A percentile compares a stretch with the other conserved stretches of the same genome.
These are phyloP conservation scores for Sminthopsis crassicaudata DNA, from an alignment of 2,113 vertebrate species.

Conservation along the genomic window DNA sequence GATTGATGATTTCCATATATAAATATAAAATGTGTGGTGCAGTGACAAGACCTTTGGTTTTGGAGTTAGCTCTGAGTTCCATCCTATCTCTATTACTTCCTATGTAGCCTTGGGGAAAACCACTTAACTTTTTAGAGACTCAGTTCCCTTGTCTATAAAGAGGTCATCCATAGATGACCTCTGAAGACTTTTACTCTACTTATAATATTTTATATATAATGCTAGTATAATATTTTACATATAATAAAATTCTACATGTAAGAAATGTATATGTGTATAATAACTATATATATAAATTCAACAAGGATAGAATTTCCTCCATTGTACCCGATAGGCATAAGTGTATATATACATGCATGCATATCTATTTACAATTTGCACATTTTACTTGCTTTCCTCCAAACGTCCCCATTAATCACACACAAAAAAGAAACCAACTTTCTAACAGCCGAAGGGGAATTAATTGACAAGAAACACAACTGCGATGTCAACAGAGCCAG, in stretches of 20 bases:
- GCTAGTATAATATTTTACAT: no score
- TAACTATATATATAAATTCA: not conserved
- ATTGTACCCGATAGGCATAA: not conserved
- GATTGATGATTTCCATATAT: not conserved
- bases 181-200: not conserved
- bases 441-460: constrained; percentile 69
- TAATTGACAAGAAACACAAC: constrained; percentile 77
- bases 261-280: not conserved
- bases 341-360: not conserved
- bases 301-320: not conserved
- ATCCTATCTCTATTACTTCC: not conserved
- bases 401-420: not conserved
- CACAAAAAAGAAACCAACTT: constrained; percentile 45
- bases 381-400: not conserved
- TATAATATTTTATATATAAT: not conserved
- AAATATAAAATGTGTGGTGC: not conserved
- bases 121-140: not conserved
- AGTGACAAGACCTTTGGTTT: not conserved
- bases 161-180: not conserved
- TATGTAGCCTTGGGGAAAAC: not conserved
- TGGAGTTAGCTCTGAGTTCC: not conserved
- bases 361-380: not conserved
- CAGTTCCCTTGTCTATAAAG: not conserved
- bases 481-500: constrained; percentile 64
- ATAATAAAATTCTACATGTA: not conserved